These are phyloP conservation scores for Myxocyprinus asiaticus DNA, from an alignment of 2,113 vertebrate species.

Conservation along the genomic window DNA sequence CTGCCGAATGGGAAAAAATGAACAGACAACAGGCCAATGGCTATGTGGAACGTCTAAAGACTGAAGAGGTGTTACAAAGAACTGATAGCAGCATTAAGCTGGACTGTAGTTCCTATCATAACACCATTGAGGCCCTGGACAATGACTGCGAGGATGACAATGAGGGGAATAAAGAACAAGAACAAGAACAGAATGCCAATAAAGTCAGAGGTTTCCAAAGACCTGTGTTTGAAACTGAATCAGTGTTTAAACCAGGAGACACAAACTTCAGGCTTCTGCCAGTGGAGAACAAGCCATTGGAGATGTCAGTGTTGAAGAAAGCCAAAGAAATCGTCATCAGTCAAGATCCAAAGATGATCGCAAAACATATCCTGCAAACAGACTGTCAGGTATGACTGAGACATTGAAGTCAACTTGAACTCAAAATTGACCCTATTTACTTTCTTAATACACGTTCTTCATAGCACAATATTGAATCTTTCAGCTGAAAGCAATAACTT, in stretches of 20 bases:
- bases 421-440: no score
- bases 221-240: slow-evolving; percentile 82
- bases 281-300: slow-evolving; percentile 92
- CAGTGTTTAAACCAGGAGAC: slow-evolving; percentile 84
- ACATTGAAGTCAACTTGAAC: neutral
- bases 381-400: slow-evolving; percentile 87
- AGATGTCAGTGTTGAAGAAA: slow-evolving; percentile 84
- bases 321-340: slow-evolving; percentile 88
- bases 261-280: slow-evolving; percentile 87
- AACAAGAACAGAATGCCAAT: slow-evolving; percentile 39
- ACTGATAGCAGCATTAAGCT: slow-evolving; percentile 64
- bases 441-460: no score
- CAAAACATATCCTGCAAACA: slow-evolving; percentile 85
- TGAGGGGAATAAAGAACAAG: slow-evolving; percentile 29
- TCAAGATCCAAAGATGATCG: slow-evolving; percentile 82
- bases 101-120: slow-evolving; percentile 76
- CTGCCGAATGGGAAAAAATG: slow-evolving; percentile 57
- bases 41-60: slow-evolving; percentile 78
- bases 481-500: no score
- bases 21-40: slow-evolving; percentile 61
- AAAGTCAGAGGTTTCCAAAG: slow-evolving; percentile 63
- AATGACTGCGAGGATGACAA: slow-evolving; percentile 73
- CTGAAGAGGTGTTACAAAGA: slow-evolving; percentile 67
- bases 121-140: slow-evolving; percentile 69
- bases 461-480: no score